phyloP scores from a whole-genome alignment of 2,113 vertebrate genomes.

The Nettapus auritus region DNA sequence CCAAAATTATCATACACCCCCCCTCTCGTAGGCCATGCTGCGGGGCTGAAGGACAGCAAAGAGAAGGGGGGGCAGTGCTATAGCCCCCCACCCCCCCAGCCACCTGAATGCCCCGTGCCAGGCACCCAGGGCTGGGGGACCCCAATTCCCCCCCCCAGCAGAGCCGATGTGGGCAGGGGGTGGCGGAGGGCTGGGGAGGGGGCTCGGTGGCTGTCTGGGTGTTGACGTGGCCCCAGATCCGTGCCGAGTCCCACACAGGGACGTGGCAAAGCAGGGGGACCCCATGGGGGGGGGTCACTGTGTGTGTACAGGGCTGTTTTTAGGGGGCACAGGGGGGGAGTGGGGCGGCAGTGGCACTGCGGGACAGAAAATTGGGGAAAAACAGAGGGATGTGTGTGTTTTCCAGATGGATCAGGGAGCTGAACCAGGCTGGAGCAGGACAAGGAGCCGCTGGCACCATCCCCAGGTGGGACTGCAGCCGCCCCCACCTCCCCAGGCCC shows the following conservation, averaged over 20 bases:
- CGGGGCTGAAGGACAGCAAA: not conserved
- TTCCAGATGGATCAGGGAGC: not conserved
- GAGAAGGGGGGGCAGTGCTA: not conserved
- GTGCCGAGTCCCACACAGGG: not conserved
- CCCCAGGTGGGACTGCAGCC: not conserved
- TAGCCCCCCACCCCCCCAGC: not conserved
- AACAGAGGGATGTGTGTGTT: not conserved
- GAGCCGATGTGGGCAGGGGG: not conserved
- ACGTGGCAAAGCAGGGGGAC: not conserved
- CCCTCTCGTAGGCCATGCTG: accelerated
- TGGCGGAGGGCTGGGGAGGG: not conserved
- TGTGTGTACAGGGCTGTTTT: accelerated
- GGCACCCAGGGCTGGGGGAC: not conserved
- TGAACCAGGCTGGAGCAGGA: not conserved
- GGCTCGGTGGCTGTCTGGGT: not conserved
- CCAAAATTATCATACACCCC: not conserved
- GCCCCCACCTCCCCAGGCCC: not conserved
- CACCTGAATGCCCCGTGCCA: not conserved
- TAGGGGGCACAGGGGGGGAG: not conserved
- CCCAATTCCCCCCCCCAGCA: not conserved
- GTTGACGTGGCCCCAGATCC: not conserved
- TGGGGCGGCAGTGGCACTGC: not conserved
- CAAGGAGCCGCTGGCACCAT: not conserved
- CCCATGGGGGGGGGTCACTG: too few relatives aligned
- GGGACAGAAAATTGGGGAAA: accelerated